A percentile compares a stretch with the other conserved stretches of the same genome.
Evolutionary conservation across 2,113 vertebrate species (phyloP).

Genomic region (Puffinus mauretanicus): DNA sequence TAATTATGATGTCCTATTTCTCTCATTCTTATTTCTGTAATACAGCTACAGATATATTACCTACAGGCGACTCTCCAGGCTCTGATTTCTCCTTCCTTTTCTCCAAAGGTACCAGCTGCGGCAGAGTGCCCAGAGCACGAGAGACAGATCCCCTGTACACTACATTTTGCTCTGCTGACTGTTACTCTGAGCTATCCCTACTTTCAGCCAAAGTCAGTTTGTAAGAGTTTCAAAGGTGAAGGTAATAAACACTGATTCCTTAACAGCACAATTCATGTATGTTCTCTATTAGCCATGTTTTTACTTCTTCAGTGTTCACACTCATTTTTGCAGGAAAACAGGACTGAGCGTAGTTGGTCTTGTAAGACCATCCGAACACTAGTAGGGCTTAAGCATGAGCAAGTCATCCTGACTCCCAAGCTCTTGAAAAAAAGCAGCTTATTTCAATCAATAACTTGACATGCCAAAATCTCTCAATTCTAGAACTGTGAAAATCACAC

Average conservation of each 20-base stretch:
- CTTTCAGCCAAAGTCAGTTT: not conserved
- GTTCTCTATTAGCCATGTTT: not conserved
- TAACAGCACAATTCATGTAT: not conserved
- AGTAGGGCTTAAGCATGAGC: not conserved
- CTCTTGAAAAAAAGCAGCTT: not conserved
- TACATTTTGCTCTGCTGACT: not conserved
- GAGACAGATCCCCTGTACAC: not conserved
- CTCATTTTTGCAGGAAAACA: not conserved
- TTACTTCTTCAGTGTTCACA: not conserved
- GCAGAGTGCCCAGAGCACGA: rapidly evolving
- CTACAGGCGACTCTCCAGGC: not conserved
- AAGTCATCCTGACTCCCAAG: not conserved
- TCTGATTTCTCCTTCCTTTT: not conserved
- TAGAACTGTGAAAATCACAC: not conserved
- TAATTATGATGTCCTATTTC: not conserved
- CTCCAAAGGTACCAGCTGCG: not conserved
- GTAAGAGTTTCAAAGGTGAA: not conserved
- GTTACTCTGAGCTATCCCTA: not conserved
- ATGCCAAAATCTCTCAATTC: not conserved
- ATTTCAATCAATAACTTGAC: not conserved
- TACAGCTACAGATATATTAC: not conserved
- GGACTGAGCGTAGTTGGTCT: not conserved
- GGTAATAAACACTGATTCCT: not conserved
- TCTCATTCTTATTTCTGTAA: not conserved
- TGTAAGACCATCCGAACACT: not conserved